Percentiles rank a stretch among this genome's conserved stretches.
phyloP scores from a whole-genome alignment of 2,888 invertebrate species.

The Salticus scenicus region DNA sequence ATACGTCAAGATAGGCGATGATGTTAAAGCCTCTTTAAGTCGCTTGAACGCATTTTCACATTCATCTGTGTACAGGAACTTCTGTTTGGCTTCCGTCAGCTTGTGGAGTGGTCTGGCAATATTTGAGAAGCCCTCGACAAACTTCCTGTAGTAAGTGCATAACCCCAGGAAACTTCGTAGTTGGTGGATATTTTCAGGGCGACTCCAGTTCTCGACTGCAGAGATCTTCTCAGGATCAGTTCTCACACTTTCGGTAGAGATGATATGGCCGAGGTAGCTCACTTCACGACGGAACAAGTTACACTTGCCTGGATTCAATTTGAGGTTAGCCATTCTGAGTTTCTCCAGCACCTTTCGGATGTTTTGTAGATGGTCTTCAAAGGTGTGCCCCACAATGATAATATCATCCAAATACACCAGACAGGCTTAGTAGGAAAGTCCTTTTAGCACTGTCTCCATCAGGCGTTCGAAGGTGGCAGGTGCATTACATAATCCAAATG shows the following conservation, averaged over 20 bases:
- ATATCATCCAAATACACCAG: background rate
- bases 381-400: background rate
- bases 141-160: conserved; percentile 17
- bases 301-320: conserved; percentile 2
- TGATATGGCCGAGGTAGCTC: background rate
- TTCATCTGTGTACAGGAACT: no score
- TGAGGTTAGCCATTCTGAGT: background rate
- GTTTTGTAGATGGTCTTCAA: background rate
- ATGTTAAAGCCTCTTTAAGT: background rate
- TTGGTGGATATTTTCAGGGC: background rate
- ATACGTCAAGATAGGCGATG: conserved; percentile 2
- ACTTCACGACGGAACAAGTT: conserved; percentile 11
- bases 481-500: background rate
- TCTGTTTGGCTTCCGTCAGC: no score
- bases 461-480: background rate
- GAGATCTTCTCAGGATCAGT: no score
- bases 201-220: background rate
- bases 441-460: background rate
- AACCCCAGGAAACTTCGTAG: conserved; percentile 20
- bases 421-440: background rate
- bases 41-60: background rate
- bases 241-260: no score
- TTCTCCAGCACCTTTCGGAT: conserved; percentile 12
- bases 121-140: conserved; percentile 7
- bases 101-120: conserved; percentile 14